Evolutionary conservation across 2,888 invertebrate species (phyloP), one percentile per base, ranked within the genome.

Genomic region (Rhagium mordax): DNA sequence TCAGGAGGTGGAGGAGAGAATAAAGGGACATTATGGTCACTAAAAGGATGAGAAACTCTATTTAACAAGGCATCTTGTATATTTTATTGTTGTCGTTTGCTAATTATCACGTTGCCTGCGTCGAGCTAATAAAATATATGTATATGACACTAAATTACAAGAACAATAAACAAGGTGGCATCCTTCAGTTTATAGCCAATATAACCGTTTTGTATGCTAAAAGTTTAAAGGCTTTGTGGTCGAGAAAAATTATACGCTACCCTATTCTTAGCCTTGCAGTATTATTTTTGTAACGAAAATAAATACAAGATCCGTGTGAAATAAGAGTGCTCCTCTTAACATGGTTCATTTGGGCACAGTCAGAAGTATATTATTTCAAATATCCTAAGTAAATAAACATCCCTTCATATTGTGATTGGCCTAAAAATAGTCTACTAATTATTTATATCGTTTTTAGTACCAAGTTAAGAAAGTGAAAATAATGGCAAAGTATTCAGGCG

Each of bases 241-340:
- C 51, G 70, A 18, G 24, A 49, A 48, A 64, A 71, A 74, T 57
- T 64, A 74, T 66, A 69, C 68, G 70, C 61, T 61, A 51, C 57
- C 74, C 77, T 77, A 78, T 72, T 75, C 77, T 73, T 72, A 75
- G 74, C 69, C 65, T 71, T 57, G 66, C 59, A 69, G 74, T 74
- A 74, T 76, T 76, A 71, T 77, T 75, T 75, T 72, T 74, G 75
- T 70, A 65, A 75, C 70, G 66, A 79, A 81, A 81, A 81, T 79
- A 81, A 81, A 82, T 74, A 78, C 66, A 76, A 81, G 75, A 81
- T 74, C 75, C 81, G 82, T 82, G 82, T 81, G 82, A 82, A 82
- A 74, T 60, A 49, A 64, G 72, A 66, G 65, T 60, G 47, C 47
- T 41, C 41, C 57, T 47, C 61, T 49, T 53, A 75, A 77, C 74